These are phyloP conservation scores for Dermochelys coriacea DNA, from an alignment of 2,797 vertebrate genomes.

Conservation along the genomic window DNA sequence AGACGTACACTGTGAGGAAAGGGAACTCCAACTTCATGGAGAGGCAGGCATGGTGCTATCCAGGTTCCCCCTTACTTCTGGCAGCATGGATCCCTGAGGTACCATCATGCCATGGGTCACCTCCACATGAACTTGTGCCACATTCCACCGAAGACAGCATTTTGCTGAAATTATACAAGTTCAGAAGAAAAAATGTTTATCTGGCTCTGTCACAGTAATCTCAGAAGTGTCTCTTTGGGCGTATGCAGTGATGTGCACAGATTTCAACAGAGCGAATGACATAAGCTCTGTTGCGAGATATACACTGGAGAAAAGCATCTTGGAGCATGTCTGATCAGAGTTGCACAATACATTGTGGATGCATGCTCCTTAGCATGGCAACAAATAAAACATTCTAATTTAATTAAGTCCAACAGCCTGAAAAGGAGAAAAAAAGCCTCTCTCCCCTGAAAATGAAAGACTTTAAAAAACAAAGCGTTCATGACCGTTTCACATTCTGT, in stretches of 20 bases:
- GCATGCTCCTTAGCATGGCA: slow-evolving; percentile 35
- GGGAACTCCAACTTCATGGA: neutral
- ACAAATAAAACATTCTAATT: slow-evolving; percentile 58
- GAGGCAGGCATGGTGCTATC: neutral
- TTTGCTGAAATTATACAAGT: neutral
- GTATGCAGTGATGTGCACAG: neutral
- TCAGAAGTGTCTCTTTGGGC: neutral
- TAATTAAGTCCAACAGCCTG: slow-evolving; percentile 63
- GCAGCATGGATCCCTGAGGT: neutral
- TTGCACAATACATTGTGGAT: neutral
- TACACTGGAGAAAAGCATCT: slow-evolving; percentile 29
- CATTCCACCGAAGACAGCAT: neutral
- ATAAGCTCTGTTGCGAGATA: slow-evolving; percentile 41
- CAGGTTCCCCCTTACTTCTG: neutral
- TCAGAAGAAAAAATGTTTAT: neutral
- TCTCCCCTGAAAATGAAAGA: neutral
- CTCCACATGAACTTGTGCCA: neutral
- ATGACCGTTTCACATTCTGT: slow-evolving; percentile 68
- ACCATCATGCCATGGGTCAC: neutral
- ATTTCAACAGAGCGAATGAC: slow-evolving; percentile 41
- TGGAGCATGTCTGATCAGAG: slow-evolving; percentile 27
- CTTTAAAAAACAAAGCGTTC: slow-evolving; percentile 60
- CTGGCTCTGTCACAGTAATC: neutral
- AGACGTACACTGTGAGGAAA: neutral
- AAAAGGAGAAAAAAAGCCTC: slow-evolving; percentile 35